Evolutionary conservation across 2,888 invertebrate genomes (phyloP).

Genomic region (Conus canariensis): DNA sequence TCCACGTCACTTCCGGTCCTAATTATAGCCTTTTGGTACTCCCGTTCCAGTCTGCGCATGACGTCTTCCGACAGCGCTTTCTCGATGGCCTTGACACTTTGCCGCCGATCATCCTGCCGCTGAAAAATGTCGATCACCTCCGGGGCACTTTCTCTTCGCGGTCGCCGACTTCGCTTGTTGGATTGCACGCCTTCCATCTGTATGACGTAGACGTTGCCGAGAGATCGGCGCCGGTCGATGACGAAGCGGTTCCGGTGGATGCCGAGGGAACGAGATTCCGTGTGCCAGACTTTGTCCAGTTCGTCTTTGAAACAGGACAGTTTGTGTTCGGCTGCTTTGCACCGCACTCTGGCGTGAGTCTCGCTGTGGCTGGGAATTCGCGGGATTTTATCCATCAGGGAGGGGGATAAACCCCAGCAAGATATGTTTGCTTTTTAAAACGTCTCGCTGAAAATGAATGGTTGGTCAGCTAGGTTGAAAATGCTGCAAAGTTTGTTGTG

Average conservation of each 20-base stretch:
- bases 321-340: neutral
- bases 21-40: constrained; percentile 3
- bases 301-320: neutral
- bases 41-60: constrained; percentile 15
- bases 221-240: constrained; percentile 18
- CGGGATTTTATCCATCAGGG: constrained; percentile 22
- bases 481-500: neutral
- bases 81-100: constrained; percentile 5
- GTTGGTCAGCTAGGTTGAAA: neutral
- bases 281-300: constrained; percentile 30
- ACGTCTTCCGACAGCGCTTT: neutral
- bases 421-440: too few relatives aligned
- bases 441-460: neutral
- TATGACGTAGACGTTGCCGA: constrained; percentile 21
- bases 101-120: constrained; percentile 13
- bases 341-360: neutral
- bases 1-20: constrained; percentile 17
- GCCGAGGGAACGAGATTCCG: neutral
- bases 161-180: neutral
- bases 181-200: neutral
- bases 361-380: constrained; percentile 21
- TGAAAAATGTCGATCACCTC: constrained; percentile 29
- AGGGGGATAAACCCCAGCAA: too few relatives aligned
- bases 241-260: constrained; percentile 13
- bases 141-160: constrained; percentile 2